These are phyloP conservation scores for Passer domesticus DNA, from an alignment of 2,113 vertebrate species.

Conservation along the genomic window DNA sequence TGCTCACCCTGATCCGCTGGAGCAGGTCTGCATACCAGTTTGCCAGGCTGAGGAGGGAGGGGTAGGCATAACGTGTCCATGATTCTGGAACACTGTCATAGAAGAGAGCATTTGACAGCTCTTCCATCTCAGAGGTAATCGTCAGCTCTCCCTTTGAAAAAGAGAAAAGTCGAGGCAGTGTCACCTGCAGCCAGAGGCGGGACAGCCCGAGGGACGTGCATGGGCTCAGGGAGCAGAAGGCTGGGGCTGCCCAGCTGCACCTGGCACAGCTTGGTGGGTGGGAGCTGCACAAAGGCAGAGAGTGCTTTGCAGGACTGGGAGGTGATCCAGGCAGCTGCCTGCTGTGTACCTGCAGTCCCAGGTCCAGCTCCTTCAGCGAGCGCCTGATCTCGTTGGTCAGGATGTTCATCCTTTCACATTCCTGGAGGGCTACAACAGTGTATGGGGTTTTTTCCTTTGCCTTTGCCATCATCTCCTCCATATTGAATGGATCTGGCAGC, in stretches of 20 bases:
- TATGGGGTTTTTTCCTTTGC: slow-evolving; percentile 70
- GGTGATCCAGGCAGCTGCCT: background rate
- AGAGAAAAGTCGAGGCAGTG: background rate
- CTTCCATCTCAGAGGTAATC: slow-evolving; percentile 78
- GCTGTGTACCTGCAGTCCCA: slow-evolving; percentile 71
- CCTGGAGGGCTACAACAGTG: slow-evolving; percentile 75
- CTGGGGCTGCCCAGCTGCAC: rapidly evolving
- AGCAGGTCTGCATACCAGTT: slow-evolving; percentile 76
- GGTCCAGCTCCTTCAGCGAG: slow-evolving; percentile 70
- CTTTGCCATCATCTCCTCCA: slow-evolving; percentile 68
- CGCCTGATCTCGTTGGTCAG: slow-evolving; percentile 71
- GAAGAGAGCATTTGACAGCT: slow-evolving; percentile 72
- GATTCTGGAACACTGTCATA: slow-evolving; percentile 68
- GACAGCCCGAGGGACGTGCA: background rate
- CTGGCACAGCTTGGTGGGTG: rapidly evolving
- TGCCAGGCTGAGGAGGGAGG: slow-evolving; percentile 71
- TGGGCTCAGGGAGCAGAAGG: background rate
- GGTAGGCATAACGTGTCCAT: slow-evolving; percentile 76
- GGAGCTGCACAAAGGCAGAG: background rate
- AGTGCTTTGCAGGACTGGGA: rapidly evolving
- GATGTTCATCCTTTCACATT: slow-evolving; percentile 78
- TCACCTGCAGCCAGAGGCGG: background rate
- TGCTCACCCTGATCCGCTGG: slow-evolving; percentile 71
- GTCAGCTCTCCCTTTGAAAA: slow-evolving; percentile 75
- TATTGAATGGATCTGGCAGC: slow-evolving; percentile 72